These are phyloP conservation scores for Sebastes nivosus DNA, from an alignment of 2,797 vertebrate species.

Conservation along the genomic window DNA sequence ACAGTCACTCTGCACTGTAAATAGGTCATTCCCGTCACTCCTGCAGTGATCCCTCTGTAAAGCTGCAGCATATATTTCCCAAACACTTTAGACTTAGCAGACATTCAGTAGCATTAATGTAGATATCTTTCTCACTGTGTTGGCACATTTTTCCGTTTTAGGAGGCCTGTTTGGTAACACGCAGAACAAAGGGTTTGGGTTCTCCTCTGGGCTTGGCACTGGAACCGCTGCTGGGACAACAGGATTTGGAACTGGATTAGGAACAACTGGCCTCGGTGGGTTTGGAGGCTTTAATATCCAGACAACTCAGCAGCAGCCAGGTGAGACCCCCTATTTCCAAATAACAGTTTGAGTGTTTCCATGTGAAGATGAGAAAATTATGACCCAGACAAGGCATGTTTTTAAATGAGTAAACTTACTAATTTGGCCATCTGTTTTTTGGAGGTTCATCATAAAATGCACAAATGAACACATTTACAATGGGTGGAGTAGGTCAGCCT, in stretches of 20 bases:
- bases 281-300: conserved; percentile 93
- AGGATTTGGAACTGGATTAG: conserved; percentile 89
- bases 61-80: conserved; percentile 2
- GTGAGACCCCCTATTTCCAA: conserved; percentile 50
- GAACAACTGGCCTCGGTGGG: conserved; percentile 85
- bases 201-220: conserved; percentile 89
- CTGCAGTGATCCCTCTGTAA: not conserved
- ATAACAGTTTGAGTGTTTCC: not conserved
- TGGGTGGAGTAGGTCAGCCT: not conserved
- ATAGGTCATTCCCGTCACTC: too few species aligned
- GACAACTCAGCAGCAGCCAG: conserved; percentile 86
- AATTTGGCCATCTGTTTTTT: not conserved
- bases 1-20: not conserved
- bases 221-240: conserved; percentile 80
- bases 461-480: not conserved
- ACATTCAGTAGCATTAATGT: not conserved
- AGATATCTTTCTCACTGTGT: not conserved
- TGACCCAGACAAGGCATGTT: not conserved
- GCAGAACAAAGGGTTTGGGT: conserved; percentile 97
- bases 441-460: not conserved
- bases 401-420: not conserved
- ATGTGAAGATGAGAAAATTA: not conserved
- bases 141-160: conserved; percentile 42
- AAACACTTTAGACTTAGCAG: not conserved
- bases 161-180: conserved; percentile 90